phyloP scores from a whole-genome alignment of 2,113 vertebrate genomes.

The Lonchura striata region DNA sequence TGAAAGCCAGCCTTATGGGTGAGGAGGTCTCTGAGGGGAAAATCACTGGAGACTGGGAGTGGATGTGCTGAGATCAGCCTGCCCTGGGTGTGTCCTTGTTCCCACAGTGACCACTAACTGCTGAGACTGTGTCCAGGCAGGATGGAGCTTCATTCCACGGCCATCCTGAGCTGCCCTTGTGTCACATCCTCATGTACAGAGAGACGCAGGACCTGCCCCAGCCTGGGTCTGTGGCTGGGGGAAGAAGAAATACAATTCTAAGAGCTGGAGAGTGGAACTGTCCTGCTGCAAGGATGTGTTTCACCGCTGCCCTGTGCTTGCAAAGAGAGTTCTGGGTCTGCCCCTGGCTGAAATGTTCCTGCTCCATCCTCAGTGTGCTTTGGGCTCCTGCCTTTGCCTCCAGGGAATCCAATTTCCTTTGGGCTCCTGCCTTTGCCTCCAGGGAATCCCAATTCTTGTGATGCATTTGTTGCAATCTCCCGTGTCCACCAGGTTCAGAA shows the following conservation, averaged over 20 bases:
- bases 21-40: background rate
- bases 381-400: background rate
- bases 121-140: background rate
- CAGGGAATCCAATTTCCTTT: too few relatives aligned
- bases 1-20: background rate
- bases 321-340: background rate
- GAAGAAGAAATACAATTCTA: background rate
- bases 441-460: background rate
- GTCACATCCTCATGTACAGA: background rate
- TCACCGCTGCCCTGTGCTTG: background rate
- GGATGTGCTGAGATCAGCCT: background rate
- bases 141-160: rapidly evolving
- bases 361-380: background rate
- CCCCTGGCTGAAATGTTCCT: background rate
- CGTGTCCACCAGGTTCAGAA: background rate
- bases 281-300: background rate
- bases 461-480: background rate
- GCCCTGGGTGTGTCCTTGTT: background rate
- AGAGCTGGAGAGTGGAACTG: background rate
- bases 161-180: background rate
- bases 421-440: too few relatives aligned
- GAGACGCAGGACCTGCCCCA: background rate
- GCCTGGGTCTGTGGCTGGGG: background rate
- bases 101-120: background rate
- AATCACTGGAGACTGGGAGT: background rate